Base-by-base conservation (phyloP, 2,113 vertebrate genomes). In the Amazona vittata region DNA sequence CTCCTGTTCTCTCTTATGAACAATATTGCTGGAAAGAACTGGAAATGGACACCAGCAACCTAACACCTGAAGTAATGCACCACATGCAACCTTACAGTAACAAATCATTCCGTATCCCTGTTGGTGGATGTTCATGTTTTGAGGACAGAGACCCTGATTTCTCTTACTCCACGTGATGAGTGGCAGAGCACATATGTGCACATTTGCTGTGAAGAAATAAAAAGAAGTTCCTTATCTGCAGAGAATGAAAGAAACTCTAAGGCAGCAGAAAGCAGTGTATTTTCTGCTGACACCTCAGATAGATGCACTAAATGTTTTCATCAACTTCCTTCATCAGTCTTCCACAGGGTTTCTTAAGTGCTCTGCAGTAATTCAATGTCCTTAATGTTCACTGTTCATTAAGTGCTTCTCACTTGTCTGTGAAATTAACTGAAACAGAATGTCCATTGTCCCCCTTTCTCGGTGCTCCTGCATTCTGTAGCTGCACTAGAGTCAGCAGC, bases 401-500 rank as follows among this genome's bases (percentile, higher is more conserved):
- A 70, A 86, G 76, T 73, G 77, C 37, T 95, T 80, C 71, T 80
- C 43, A 35, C 67, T 92, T 94, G 55, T 74, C 83, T 82, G 83
- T 79, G 82, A 87, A 92, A 86, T 91, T 73, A 96, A 35, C 73
- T 43, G 71, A 76, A 73, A 65, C 76, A 94, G 84, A 90, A 49
- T 10, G 46, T 22, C 50, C 46, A 7, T 80, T 92, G 79, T 95
- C 12, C n/a, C 65, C 2, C 70, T 78, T 53, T 0, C 0, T 12
- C 2, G 5, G 11, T n/a, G 10, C 28, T 60, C 37, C 4, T 67
- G 20, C 13, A 9, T 82, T 91, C 81, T 90, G 67, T 22, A 44
- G 86, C 75, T 49, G 44, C 39, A 5, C 60, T 44, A 24, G 60
- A 41, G 49, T 37, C 28, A 44, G 70, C 46, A 86, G 63, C n/a